Base-by-base conservation (phyloP, 2,797 vertebrate genomes). In the Botia almorhae region DNA sequence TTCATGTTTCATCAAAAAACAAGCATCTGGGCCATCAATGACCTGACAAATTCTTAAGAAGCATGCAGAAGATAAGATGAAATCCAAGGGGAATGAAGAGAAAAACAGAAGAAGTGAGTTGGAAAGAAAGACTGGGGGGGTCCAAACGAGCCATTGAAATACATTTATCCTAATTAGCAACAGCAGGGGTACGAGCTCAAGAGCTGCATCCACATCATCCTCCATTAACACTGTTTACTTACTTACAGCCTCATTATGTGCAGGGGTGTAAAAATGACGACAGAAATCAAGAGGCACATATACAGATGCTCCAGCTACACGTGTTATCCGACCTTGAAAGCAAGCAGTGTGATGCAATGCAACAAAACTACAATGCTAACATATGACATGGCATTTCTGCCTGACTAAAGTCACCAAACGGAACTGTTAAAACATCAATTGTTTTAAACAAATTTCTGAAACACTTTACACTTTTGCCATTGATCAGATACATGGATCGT, bases 121-220 rank as follows among this genome's bases (percentile, higher is more conserved):
- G 71, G 63, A 60, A 39, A 76, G 69, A 78, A 46, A 33, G 33
- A 33, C 33, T 33, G 76, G 43, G 61, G 69, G 70, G 58, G 83
- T 81, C 74, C 88, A 91, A 94, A 92, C 90, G 90, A 92, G 90
- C 89, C 92, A 85, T 91, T 89, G 89, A 90, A 87, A 91, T 90
- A 90, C 89, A 91, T 93, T 93, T 91, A 91, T 93, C 89, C 92
- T 92, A 94, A 93, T 94, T 93, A 93, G 89, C 90, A 86, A 89
- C 90, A 90, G 89, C 90, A 88, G 90, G 90, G 91, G 89, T 88
- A 88, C 73, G 83, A 90, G 88, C 88, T 85, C 48, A 80, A 89
- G 87, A 89, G 85, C 81, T 86, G 88, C 87, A 84, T 86, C 88
- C 82, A 86, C 88, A 91, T 92, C 92, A 92, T 90, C 90, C 90